Percentiles rank a stretch among this genome's conserved stretches.
Evolutionary conservation across 2,113 vertebrate genomes (phyloP).

Genomic region (Jaculus jaculus): DNA sequence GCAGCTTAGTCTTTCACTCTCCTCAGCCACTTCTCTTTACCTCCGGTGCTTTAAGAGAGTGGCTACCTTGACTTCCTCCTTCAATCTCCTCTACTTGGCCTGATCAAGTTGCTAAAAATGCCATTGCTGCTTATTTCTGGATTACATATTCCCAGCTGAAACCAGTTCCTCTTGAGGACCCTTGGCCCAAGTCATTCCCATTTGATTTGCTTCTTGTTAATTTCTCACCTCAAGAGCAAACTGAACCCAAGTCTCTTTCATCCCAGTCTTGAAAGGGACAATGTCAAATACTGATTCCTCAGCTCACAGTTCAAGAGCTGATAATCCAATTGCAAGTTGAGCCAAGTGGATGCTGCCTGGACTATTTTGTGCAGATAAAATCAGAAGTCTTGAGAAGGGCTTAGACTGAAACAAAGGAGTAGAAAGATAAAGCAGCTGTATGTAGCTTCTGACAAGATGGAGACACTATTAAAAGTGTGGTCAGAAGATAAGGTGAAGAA

Average conservation of each 20-base stretch:
- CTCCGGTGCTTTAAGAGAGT: not conserved
- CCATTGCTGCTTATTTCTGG: not conserved
- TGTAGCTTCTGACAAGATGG: not conserved
- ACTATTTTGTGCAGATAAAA: not conserved
- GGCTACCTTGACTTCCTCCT: not conserved
- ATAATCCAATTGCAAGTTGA: not conserved
- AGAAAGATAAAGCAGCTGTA: not conserved
- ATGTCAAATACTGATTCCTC: not conserved
- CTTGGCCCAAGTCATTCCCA: not conserved
- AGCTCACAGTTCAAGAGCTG: not conserved
- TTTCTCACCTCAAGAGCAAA: not conserved
- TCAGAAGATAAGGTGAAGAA: not conserved
- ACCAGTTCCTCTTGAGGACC: not conserved
- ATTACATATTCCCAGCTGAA: not conserved
- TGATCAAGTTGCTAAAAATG: not conserved
- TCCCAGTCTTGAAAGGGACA: not conserved
- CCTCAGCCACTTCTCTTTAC: not conserved
- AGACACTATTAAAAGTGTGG: not conserved
- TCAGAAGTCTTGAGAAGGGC: not conserved
- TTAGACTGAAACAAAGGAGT: not conserved
- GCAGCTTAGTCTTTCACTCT: not conserved
- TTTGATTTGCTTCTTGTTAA: constrained; percentile 11
- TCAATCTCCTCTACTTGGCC: not conserved
- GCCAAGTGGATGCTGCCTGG: not conserved
- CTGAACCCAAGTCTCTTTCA: not conserved